phyloP scores from a whole-genome alignment of 1,140 invertebrate species.

The Hyposmocoma kahamanoa region DNA sequence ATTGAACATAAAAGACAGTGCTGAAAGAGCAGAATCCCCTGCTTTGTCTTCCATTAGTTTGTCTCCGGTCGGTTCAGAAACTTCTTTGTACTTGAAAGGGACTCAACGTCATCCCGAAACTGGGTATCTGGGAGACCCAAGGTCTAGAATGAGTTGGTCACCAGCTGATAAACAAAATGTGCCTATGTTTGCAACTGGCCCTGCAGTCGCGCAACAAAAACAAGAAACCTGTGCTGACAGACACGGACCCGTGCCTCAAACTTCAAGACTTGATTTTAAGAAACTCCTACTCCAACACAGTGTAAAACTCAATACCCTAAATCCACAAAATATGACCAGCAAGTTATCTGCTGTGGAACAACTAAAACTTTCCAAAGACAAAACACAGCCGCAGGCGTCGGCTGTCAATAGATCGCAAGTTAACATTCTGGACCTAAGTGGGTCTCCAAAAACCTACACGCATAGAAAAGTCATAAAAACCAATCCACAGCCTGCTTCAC shows the following conservation, averaged over 20 bases:
- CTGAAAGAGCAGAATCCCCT: constrained; percentile 73
- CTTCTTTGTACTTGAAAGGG: constrained; percentile 56
- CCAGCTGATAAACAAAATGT: constrained; percentile 57
- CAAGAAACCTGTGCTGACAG: constrained; percentile 74
- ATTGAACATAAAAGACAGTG: constrained; percentile 78
- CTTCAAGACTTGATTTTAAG: constrained; percentile 87
- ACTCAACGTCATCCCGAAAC: constrained; percentile 72
- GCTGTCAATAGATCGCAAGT: constrained; percentile 62
- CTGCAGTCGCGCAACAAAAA: constrained; percentile 62
- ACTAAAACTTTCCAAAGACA: constrained; percentile 81
- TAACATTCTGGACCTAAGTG: constrained; percentile 78
- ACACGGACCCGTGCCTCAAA: constrained; percentile 76
- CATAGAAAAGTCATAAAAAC: constrained; percentile 75
- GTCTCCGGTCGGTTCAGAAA: constrained; percentile 71
- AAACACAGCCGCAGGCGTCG: constrained; percentile 53
- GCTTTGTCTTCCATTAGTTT: constrained; percentile 68
- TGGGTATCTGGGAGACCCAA: constrained; percentile 73
- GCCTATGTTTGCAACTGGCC: constrained; percentile 10
- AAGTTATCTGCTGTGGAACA: constrained; percentile 89
- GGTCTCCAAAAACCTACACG: constrained; percentile 78
- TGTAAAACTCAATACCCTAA: constrained; percentile 73
- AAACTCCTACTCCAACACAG: constrained; percentile 83
- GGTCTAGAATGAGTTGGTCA: constrained; percentile 72
- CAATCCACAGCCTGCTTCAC: constrained; percentile 73
- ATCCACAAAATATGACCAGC: constrained; percentile 71